Percentiles rank a stretch among this genome's conserved stretches.
Conservation (phyloP, 2,888 invertebrate genomes). For the Drosophila emarginata region DNA sequence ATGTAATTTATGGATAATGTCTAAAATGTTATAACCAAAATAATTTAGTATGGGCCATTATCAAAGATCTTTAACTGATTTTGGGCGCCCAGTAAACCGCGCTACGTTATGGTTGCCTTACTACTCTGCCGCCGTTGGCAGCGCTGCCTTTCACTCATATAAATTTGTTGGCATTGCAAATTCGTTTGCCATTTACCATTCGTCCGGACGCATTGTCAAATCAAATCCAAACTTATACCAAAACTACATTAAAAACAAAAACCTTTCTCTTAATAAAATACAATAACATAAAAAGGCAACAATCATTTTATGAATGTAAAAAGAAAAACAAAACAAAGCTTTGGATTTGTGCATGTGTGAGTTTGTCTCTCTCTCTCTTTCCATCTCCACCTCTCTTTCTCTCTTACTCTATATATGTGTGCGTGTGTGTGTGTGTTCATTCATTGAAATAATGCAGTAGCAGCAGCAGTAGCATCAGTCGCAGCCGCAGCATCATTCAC, state of each 20-base stretch:
- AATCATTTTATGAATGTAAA: slow-evolving; percentile 24
- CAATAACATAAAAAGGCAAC: slow-evolving; percentile 39
- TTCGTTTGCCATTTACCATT: slow-evolving; percentile 83
- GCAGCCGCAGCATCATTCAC: slow-evolving; percentile 49
- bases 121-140: slow-evolving; percentile 35
- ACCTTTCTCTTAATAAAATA: slow-evolving; percentile 1
- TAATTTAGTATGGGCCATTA: too few species aligned
- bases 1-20: too few species aligned
- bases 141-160: slow-evolving; percentile 83
- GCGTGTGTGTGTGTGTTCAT: slow-evolving; percentile 52
- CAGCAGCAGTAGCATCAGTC: slow-evolving; percentile 35
- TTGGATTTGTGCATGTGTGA: slow-evolving; percentile 28
- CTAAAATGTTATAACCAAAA: too few species aligned
- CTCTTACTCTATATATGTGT: slow-evolving; percentile 8
- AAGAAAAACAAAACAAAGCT: slow-evolving; percentile 6
- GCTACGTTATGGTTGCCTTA: slow-evolving; percentile 41
- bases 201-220: slow-evolving; percentile 78
- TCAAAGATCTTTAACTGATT: background rate
- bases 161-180: slow-evolving; percentile 83
- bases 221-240: slow-evolving; percentile 47
- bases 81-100: slow-evolving; percentile 17
- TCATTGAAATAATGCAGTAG: slow-evolving; percentile 72
- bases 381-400: background rate
- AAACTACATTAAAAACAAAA: slow-evolving; percentile 41
- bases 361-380: slow-evolving; percentile 5